Evolutionary conservation across 2,113 vertebrate species (phyloP).

Genomic region (Microcebus ravelobensis): DNA sequence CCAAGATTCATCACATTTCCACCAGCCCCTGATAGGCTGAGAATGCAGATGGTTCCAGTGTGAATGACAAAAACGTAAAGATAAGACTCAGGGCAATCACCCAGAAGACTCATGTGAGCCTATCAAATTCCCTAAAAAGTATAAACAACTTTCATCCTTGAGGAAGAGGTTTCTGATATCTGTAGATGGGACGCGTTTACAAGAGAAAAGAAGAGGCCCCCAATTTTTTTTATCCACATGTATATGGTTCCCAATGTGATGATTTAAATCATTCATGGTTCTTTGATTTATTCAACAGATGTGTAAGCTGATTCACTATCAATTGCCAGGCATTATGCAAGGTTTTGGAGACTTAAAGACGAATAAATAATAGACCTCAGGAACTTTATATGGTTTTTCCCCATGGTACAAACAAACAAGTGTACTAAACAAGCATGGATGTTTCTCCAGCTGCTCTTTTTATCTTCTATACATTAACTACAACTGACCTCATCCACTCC

Average conservation of each 20-base stretch:
- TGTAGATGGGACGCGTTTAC: neutral
- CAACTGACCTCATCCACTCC: neutral
- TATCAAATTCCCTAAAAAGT: neutral
- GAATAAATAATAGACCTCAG: neutral
- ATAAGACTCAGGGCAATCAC: neutral
- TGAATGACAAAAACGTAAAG: neutral
- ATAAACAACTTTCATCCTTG: neutral
- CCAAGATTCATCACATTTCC: neutral
- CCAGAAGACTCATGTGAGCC: neutral
- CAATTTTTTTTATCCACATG: neutral
- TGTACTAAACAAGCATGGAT: neutral
- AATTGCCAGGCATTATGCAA: neutral
- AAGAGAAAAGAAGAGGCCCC: neutral
- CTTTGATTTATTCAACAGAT: neutral
- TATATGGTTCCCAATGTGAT: neutral
- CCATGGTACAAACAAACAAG: neutral
- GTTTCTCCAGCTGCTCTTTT: neutral
- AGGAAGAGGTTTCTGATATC: neutral
- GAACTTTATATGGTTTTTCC: neutral
- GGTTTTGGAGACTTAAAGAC: neutral
- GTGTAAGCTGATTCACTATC: neutral
- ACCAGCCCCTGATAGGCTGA: fast-evolving
- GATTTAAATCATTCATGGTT: neutral
- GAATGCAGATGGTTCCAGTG: neutral
- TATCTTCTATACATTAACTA: neutral